A percentile compares a stretch with the other conserved stretches of the same genome.
These are phyloP conservation scores for Tryphoninae sp. DNA, from an alignment of 2,888 invertebrate genomes.

Conservation along the genomic window DNA sequence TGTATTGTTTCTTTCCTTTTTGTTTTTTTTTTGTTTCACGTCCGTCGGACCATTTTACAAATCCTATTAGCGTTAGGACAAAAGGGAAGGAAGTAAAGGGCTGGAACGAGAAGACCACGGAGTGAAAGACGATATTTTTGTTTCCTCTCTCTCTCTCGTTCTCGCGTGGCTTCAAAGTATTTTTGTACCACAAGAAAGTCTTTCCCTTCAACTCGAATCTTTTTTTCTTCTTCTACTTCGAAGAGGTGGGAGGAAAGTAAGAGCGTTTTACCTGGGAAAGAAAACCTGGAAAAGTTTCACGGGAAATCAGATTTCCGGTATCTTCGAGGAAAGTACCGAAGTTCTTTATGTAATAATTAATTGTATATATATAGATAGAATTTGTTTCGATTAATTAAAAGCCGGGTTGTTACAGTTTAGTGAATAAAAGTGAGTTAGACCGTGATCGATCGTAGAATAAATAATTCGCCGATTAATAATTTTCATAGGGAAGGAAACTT, in stretches of 20 bases:
- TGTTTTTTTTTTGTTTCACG: not conserved
- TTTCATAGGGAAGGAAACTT: not conserved
- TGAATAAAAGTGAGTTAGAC: too few relatives aligned
- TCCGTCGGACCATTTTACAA: slow-evolving; percentile 11
- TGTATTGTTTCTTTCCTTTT: not conserved
- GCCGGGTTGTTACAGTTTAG: not conserved
- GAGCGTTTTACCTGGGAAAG: slow-evolving; percentile 9
- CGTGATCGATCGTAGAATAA: too few relatives aligned
- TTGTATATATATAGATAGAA: not conserved
- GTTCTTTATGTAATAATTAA: not conserved
- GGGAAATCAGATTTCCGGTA: slow-evolving; percentile 33
- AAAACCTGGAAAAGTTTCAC: slow-evolving; percentile 30
- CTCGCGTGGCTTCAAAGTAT: too few relatives aligned
- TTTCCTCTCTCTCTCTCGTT: not conserved
- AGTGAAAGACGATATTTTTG: not conserved
- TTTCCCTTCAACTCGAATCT: not conserved
- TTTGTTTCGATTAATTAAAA: slow-evolving; percentile 4
- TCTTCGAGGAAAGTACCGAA: not conserved
- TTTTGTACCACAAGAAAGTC: too few relatives aligned
- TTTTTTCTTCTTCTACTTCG: not conserved
- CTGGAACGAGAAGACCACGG: not conserved
- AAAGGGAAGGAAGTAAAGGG: slow-evolving; percentile 3
- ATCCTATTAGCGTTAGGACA: slow-evolving; percentile 8
- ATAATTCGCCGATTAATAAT: too few relatives aligned
- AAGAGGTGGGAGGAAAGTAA: too few relatives aligned